A percentile compares a stretch with the other conserved stretches of the same genome.
Conservation (phyloP, 2,113 vertebrate genomes). For the Apodemus speciosus region DNA sequence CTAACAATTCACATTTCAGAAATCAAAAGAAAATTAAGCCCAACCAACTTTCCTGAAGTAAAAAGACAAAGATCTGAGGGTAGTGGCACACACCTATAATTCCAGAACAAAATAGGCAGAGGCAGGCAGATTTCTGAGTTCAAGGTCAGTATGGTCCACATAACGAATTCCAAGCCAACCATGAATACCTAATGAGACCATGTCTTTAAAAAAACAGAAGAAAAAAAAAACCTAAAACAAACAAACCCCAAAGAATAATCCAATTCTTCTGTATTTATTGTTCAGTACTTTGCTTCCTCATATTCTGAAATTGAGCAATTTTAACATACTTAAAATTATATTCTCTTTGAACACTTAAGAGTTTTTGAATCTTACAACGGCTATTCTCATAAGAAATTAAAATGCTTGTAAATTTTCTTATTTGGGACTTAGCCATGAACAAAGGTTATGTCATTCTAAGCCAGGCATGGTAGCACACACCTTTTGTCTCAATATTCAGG, state of each 20-base stretch:
- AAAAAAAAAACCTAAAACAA: not conserved
- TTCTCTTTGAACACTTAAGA: not conserved
- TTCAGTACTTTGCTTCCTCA: constrained; percentile 35
- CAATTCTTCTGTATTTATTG: not conserved
- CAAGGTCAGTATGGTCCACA: not conserved
- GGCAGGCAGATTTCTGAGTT: not conserved
- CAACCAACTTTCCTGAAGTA: not conserved
- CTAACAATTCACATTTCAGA: not conserved
- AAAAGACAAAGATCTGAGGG: not conserved
- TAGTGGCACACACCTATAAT: not conserved
- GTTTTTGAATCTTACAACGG: constrained; percentile 46
- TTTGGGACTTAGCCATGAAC: not conserved
- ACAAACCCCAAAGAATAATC: not conserved
- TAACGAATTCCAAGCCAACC: not conserved
- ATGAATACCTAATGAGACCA: not conserved
- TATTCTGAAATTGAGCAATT: constrained; percentile 45
- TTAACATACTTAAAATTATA: constrained; percentile 1
- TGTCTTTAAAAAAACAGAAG: not conserved
- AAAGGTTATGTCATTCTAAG: not conserved
- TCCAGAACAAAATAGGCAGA: not conserved
- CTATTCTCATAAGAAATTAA: constrained; percentile 35
- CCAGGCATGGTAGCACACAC: not conserved
- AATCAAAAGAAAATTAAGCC: constrained; percentile 38
- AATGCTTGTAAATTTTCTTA: not conserved
- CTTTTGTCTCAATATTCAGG: not conserved